Base-by-base conservation (phyloP, 2,888 invertebrate species). In the Bimastos eiseni region DNA sequence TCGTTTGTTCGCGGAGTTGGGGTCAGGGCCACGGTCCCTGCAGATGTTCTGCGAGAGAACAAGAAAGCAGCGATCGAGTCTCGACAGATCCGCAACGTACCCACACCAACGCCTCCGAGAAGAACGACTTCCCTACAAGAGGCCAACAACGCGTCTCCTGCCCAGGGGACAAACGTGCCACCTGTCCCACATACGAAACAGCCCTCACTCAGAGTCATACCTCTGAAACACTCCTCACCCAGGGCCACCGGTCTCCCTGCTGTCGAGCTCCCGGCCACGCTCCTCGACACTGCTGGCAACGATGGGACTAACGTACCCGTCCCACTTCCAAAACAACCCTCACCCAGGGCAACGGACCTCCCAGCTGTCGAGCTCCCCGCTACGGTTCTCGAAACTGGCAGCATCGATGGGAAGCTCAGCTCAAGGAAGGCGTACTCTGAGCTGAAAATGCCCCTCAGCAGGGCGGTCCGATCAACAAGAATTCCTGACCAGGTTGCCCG, bases 1-100 rank as follows among this genome's bases (percentile, higher is more conserved):
- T 30, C 84, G 15, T 86, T 86, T 37, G 86, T 86, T 36, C 86
- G 86, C 86, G 86, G 86, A 1, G 36, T 86, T 19, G 86, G 86
- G 24, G 86, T 37, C 37, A 34, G 86, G 36, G 86, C 86, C 36
- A 86, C 86, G 21, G 36, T 86, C 6, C 86, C 86, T 0, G 86
- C 86, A 21, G 86, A 34, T 5, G 86, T 86, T 34, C 86, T 86
- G 36, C 34, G 34, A 8, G 86, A 86, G 15, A 86, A 86, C 86
- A 86, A 86, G 17, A 86, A 37, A 17, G 86, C 34, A 0, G 86
- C 86, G 34, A 37, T 86, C 36, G 86, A 86, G 86, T 86, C 86
- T 5, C 34, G 86, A 24, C 37, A 36, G 24, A 36, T 34, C 8
- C 36, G 86, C 33, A 86, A 86, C 86, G 36, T 37, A 34, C 21